A percentile compares a stretch with the other conserved stretches of the same genome.
phyloP scores from a whole-genome alignment of 2,113 vertebrate species.

The Scolopax mira region DNA sequence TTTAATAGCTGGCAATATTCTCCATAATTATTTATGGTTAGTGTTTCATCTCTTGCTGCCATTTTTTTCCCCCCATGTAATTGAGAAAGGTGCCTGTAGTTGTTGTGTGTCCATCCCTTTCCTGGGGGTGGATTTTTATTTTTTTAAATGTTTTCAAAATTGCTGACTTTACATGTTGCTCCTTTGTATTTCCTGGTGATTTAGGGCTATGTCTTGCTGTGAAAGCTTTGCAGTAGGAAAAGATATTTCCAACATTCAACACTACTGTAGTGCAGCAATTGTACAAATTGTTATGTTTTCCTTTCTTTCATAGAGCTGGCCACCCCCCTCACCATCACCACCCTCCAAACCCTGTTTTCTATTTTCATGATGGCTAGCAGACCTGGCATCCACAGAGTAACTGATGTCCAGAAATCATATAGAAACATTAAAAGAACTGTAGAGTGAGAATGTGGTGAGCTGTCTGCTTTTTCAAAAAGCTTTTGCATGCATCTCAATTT shows the following conservation, averaged over 20 bases:
- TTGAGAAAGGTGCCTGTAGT: neutral
- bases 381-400: neutral
- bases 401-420: neutral
- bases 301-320: neutral
- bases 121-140: neutral
- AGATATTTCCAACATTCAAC: neutral
- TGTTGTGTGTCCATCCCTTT: rapidly evolving
- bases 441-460: neutral
- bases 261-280: neutral
- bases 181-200: neutral
- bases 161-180: neutral
- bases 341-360: neutral
- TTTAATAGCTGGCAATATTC: neutral
- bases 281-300: neutral
- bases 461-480: neutral
- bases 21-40: neutral
- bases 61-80: neutral
- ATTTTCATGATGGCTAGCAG: neutral
- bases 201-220: neutral
- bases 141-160: neutral
- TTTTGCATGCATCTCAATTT: neutral
- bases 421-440: neutral
- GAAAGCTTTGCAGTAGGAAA: neutral
- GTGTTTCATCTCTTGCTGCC: neutral
- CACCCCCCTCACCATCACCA: too few relatives aligned